phyloP scores from a whole-genome alignment of 2,888 invertebrate species.

The Drosophila tanythrix region DNA sequence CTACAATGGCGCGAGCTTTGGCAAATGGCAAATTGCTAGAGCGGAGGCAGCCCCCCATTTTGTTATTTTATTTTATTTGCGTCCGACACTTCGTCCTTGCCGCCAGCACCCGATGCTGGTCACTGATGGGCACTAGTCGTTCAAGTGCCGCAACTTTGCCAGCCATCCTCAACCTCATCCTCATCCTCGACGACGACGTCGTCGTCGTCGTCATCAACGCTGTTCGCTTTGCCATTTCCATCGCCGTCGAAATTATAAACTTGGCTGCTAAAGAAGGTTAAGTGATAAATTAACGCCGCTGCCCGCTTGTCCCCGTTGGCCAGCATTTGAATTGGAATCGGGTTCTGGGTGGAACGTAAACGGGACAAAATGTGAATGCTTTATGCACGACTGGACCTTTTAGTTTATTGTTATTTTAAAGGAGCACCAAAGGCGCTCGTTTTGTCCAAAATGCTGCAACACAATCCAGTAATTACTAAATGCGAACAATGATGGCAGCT shows the following conservation, averaged over 20 bases:
- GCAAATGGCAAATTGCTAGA: slow-evolving; percentile 55
- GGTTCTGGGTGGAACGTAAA: slow-evolving; percentile 11
- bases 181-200: slow-evolving; percentile 10
- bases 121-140: slow-evolving; percentile 79
- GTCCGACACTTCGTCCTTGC: slow-evolving; percentile 28
- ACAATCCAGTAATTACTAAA: slow-evolving; percentile 51
- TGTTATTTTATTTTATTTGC: slow-evolving; percentile 71
- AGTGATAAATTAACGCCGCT: slow-evolving; percentile 78
- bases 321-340: slow-evolving; percentile 42
- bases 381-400: slow-evolving; percentile 78
- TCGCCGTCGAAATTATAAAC: slow-evolving; percentile 73
- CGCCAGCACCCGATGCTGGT: slow-evolving; percentile 21
- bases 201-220: slow-evolving; percentile 45
- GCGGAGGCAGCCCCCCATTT: slow-evolving; percentile 34
- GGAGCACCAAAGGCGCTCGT: slow-evolving; percentile 13
- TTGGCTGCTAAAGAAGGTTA: slow-evolving; percentile 80
- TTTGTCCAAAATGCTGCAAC: slow-evolving; percentile 17
- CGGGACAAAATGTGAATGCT: slow-evolving; percentile 64
- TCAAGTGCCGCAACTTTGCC: slow-evolving; percentile 63
- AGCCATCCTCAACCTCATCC: slow-evolving; percentile 34
- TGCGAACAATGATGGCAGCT: slow-evolving; percentile 24
- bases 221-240: slow-evolving; percentile 43
- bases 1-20: slow-evolving; percentile 61
- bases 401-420: slow-evolving; percentile 77
- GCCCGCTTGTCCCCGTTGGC: slow-evolving; percentile 49